Evolutionary conservation across 2,888 invertebrate species (phyloP).

Genomic region (Patella pellucida): DNA sequence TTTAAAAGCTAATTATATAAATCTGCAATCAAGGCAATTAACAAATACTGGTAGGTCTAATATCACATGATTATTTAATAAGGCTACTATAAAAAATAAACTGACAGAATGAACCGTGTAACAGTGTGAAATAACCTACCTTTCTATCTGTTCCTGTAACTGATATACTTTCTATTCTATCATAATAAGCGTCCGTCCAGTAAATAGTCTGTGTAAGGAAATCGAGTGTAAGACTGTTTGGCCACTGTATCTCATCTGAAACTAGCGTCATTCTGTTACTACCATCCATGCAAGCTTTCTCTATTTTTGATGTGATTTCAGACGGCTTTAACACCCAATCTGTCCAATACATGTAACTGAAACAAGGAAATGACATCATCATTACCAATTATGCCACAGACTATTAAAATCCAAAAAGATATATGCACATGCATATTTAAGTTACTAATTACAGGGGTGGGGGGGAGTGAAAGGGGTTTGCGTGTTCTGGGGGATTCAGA

Average conservation of each 20-base stretch:
- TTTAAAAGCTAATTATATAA: no score
- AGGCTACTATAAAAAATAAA: not conserved
- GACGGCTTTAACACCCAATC: slow-evolving; percentile 83
- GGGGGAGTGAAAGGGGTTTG: not conserved
- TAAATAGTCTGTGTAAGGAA: slow-evolving; percentile 35
- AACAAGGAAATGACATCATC: slow-evolving; percentile 11
- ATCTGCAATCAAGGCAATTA: no score
- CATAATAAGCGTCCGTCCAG: slow-evolving; percentile 52
- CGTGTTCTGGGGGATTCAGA: no score
- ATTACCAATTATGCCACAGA: no score
- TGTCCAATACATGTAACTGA: slow-evolving; percentile 87
- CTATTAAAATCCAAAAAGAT: no score
- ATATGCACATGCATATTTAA: not conserved
- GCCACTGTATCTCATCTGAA: slow-evolving; percentile 78
- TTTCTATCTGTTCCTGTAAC: slow-evolving; percentile 25
- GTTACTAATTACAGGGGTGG: not conserved
- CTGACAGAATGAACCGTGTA: no score
- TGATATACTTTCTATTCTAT: slow-evolving; percentile 43
- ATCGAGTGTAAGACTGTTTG: slow-evolving; percentile 81
- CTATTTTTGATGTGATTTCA: slow-evolving; percentile 84
- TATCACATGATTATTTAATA: not conserved
- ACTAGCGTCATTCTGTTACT: slow-evolving; percentile 80
- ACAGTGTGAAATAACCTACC: slow-evolving; percentile 19
- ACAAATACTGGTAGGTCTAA: not conserved
- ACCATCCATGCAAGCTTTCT: slow-evolving; percentile 96